phyloP scores from a whole-genome alignment of 2,113 vertebrate genomes.

The Suricata suricatta region DNA sequence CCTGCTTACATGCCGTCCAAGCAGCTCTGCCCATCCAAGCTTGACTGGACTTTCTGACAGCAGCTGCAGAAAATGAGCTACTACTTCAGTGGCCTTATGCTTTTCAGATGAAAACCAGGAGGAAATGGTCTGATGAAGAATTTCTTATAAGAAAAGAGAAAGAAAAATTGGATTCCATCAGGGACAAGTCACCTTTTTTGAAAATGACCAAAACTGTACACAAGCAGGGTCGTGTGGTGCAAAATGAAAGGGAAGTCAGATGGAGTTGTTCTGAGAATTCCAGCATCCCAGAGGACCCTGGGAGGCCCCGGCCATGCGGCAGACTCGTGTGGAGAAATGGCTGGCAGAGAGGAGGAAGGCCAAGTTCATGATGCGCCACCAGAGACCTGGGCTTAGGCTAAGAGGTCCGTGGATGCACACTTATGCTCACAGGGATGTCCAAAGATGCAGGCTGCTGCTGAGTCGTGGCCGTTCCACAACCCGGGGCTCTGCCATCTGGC shows the following conservation, averaged over 20 bases:
- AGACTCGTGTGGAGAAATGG: background rate
- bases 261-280: background rate
- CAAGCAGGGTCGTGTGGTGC: background rate
- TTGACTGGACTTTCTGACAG: background rate
- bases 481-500: background rate
- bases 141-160: background rate
- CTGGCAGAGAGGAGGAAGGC: background rate
- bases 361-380: too few species aligned
- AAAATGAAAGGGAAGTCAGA: background rate
- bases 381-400: background rate
- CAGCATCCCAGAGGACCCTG: background rate
- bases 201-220: background rate
- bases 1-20: background rate
- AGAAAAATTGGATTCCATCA: background rate
- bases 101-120: background rate
- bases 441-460: background rate
- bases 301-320: background rate
- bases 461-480: rapidly evolving
- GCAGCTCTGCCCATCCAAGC: rapidly evolving
- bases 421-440: background rate
- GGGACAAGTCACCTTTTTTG: background rate
- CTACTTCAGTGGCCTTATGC: background rate
- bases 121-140: background rate
- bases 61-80: background rate
- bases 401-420: rapidly evolving